Evolutionary conservation across 1,140 invertebrate species (phyloP), one percentile per base, ranked within the genome.

Genomic region (Ips typographus): DNA sequence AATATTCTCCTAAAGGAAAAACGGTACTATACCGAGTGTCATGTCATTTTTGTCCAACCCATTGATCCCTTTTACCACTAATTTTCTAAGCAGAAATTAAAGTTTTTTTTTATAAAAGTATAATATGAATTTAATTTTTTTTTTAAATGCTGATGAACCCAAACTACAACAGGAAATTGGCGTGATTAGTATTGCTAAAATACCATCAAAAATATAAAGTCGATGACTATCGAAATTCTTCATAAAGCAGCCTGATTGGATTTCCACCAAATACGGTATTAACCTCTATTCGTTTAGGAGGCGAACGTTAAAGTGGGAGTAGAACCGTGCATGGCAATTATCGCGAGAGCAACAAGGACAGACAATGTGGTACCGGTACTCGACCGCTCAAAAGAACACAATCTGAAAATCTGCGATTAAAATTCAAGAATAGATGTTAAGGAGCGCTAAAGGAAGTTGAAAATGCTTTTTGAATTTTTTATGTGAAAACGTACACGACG

Each of bases 201-300:
- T 22, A 66, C 57, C 44, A 6, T 22, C 44, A 6, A 49, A 49
- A 60, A 42, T 42, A 60, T 37, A 55, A 60, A 42, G 58, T 61
- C 43, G 65, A 68, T 68, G 47, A 4, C 58, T 61, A 68, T 60
- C 65, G 41, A 40, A 68, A 68, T 68, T 68, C 65, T 43, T 37
- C 44, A 51, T 59, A 68, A 68, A 58, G 60, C 65, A 40, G 36
- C 44, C 44, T n/a, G 65, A 53, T 68, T 59, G 65, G 44, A 68
- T 61, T 68, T 68, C 65, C 58, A 68, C 65, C 65, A 68, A 68
- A 68, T 61, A 68, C 57, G 57, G 65, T 58, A 47, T 66, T 66
- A 66, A 66, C 65, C 65, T 66, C 65, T 58, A 66, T 66, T 58
- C 49, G 41, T 58, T 49, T 56, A 42, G 52, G 56, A 66, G 56